Evolutionary conservation across 2,888 invertebrate species (phyloP).

Genomic region (Pardosa pseudoannulata): DNA sequence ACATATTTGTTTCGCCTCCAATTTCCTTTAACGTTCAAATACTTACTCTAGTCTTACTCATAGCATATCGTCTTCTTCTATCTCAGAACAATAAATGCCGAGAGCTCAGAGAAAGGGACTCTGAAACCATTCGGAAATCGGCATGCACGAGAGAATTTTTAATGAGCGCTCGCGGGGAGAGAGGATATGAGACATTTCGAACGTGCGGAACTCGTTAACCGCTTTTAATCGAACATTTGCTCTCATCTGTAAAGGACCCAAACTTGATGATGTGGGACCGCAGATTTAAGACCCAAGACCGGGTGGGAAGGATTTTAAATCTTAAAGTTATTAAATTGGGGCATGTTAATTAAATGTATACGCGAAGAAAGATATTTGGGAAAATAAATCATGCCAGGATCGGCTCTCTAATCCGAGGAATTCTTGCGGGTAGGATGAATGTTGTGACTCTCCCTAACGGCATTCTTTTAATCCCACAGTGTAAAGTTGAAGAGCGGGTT

Average conservation of each 20-base stretch:
- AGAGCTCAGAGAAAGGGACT: too few relatives aligned
- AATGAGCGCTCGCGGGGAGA: not conserved
- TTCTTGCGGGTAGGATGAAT: too few relatives aligned
- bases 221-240: not conserved
- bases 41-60: too few relatives aligned
- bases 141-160: not conserved
- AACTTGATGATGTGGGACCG: not conserved
- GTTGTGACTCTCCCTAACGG: too few relatives aligned
- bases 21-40: too few relatives aligned
- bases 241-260: not conserved
- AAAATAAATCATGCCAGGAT: too few relatives aligned
- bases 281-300: not conserved
- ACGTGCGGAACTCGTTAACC: not conserved
- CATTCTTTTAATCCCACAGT: too few relatives aligned
- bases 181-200: conserved; percentile 1
- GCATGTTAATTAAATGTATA: not conserved
- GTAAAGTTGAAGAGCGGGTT: too few relatives aligned
- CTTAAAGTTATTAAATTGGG: conserved; percentile 1
- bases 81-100: not conserved
- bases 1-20: too few relatives aligned
- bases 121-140: too few relatives aligned
- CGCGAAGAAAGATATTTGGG: not conserved
- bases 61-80: too few relatives aligned
- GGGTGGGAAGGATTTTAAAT: not conserved
- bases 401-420: too few relatives aligned